Conservation (phyloP, 1,140 invertebrate genomes). For the Zophobas atratus region DNA sequence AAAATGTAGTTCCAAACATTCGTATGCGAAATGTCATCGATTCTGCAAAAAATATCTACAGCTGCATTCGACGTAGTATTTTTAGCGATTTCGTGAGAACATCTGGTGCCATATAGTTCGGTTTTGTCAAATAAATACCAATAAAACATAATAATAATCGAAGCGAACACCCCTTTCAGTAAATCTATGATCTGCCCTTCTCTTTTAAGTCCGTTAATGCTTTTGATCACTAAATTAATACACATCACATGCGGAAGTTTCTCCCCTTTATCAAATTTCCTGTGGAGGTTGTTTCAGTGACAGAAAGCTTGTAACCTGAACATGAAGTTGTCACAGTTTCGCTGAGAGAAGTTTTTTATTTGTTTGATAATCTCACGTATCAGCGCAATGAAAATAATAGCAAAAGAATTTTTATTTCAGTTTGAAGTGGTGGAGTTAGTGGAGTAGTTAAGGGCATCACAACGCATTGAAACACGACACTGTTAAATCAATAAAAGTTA, state of each 20-base stretch:
- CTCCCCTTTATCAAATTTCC: constrained; percentile 17
- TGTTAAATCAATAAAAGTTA: constrained; percentile 13
- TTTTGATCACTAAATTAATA: constrained; percentile 40
- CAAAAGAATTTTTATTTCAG: constrained; percentile 5
- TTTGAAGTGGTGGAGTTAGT: neutral
- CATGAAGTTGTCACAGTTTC: constrained; percentile 4
- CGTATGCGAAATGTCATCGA: too few species aligned
- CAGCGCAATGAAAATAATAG: neutral
- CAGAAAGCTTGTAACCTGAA: neutral
- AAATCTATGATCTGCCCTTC: constrained; percentile 36
- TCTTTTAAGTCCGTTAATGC: constrained; percentile 29
- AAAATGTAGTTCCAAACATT: too few species aligned
- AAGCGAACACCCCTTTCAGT: constrained; percentile 41
- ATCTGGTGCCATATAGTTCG: neutral
- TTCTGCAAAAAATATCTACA: too few species aligned
- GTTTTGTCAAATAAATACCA: constrained; percentile 22
- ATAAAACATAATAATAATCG: constrained; percentile 28
- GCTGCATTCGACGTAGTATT: too few species aligned
- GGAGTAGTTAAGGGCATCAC: neutral
- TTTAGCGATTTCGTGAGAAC: too few species aligned
- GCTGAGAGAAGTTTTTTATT: neutral
- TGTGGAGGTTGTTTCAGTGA: constrained; percentile 3
- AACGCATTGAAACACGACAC: constrained; percentile 3
- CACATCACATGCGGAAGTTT: constrained; percentile 23
- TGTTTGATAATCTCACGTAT: constrained; percentile 3